phyloP scores from a whole-genome alignment of 2,113 vertebrate species.

The Melospiza georgiana region DNA sequence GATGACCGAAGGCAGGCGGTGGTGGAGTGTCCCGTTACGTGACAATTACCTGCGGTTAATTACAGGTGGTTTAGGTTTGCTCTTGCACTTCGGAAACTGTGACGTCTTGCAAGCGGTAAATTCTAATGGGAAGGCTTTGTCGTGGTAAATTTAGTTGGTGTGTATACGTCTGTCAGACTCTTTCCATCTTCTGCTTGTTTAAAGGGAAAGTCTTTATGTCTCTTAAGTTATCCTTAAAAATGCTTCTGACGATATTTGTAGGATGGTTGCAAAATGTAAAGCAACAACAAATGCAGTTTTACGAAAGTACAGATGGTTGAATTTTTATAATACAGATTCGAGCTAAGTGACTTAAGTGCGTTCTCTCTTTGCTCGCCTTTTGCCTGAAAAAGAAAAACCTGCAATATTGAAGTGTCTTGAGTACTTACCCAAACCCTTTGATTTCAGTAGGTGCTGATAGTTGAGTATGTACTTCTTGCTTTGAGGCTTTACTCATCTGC shows the following conservation, averaged over 20 bases:
- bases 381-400: neutral
- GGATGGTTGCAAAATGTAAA: neutral
- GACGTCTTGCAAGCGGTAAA: neutral
- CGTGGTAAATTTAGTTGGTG: neutral
- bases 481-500: neutral
- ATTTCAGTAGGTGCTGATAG: neutral
- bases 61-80: neutral
- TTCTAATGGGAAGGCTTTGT: neutral
- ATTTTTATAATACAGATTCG: rapidly evolving
- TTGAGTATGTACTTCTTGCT: neutral
- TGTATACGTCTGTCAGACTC: neutral
- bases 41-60: neutral
- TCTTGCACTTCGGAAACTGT: rapidly evolving
- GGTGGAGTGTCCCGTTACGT: neutral
- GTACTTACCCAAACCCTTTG: neutral
- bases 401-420: neutral
- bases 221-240: neutral
- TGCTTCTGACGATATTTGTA: neutral
- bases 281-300: neutral
- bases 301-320: neutral
- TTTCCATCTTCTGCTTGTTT: neutral
- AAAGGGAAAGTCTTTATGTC: neutral
- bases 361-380: neutral
- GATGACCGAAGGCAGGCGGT: neutral
- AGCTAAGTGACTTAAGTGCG: neutral